Base-by-base conservation (phyloP, 2,888 invertebrate species). In the Embidobia sp. region DNA sequence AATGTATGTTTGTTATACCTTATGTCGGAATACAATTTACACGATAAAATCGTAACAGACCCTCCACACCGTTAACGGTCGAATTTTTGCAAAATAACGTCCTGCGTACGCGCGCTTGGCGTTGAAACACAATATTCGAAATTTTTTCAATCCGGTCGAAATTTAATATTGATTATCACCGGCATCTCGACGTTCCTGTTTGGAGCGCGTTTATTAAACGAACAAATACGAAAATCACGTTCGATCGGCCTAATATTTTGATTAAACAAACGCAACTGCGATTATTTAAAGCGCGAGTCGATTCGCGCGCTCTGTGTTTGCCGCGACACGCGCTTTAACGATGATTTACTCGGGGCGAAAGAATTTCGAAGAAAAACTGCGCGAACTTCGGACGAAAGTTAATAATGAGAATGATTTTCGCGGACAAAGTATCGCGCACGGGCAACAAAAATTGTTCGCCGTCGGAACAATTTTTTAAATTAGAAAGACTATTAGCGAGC, bases 401-500 rank as follows among this genome's bases (percentile, higher is more conserved):
- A 40, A 55, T 55, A 55, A 40, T 27, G 37, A 55, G 11, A 55
- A 16, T 40, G 15, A 40, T 37, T 55, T 55, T 55, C 27, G 16
- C 55, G 40, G 16, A 10, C 18, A 49, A 49, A 15, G 7, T 49
- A 49, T 49, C 18, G 10, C 6, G 11, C 3, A 7, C 15, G 5
- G 40, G 7, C 18, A 33, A 8, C n/a, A 57, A 44, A 55, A 40
- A 55, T 18, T 44, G 33, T 6, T n/a, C 22, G n/a, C 27, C 44
- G 29, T 18, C 44, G 7, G 19, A 7, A 22, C 44, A 57, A 57
- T 57, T 44, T 57, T 11, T 22, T 19, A 57, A 57, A 48, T 61
- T 61, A 27, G 46, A 15, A 48, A 35, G 35, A 27, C 61, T 48
- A 61, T 61, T 48, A 48, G 46, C 27, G 35, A 46, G 11, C 26